These are phyloP conservation scores for Iguana delicatissima DNA, from an alignment of 2,797 vertebrate genomes.

Conservation along the genomic window DNA sequence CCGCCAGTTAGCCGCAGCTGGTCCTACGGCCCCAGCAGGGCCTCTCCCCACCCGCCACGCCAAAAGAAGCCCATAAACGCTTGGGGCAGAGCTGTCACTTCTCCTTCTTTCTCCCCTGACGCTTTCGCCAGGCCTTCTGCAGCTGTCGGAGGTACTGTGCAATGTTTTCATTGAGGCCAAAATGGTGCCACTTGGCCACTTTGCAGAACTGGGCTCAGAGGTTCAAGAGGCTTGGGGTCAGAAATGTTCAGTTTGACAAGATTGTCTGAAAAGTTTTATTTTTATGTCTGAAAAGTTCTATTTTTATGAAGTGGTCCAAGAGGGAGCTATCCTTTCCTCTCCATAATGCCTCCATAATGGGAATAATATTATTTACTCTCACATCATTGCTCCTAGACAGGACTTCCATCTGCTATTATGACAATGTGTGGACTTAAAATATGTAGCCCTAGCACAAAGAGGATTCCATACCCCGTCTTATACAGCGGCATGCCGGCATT, in stretches of 20 bases:
- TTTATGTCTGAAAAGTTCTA: not conserved
- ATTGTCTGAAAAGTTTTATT: not conserved
- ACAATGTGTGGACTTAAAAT: too few relatives aligned
- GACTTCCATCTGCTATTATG: too few relatives aligned
- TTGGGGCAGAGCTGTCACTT: slow-evolving; percentile 24
- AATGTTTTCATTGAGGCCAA: rapidly evolving
- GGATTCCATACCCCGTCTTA: too few relatives aligned
- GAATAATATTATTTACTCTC: not conserved
- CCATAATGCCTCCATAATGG: not conserved
- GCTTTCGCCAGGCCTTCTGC: not conserved
- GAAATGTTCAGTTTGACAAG: not conserved
- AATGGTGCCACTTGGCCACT: not conserved
- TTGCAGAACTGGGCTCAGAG: not conserved
- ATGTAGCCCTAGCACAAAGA: too few relatives aligned
- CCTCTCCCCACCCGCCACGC: slow-evolving; percentile 53
- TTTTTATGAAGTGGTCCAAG: not conserved
- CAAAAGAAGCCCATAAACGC: slow-evolving; percentile 59
- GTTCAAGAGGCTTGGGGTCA: not conserved
- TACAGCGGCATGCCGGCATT: too few relatives aligned
- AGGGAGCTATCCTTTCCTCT: not conserved
- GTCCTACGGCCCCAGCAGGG: not conserved
- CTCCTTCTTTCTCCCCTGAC: rapidly evolving
- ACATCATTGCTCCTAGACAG: not conserved
- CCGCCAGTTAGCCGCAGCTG: rapidly evolving
- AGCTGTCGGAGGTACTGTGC: not conserved